Evolutionary conservation across 2,888 invertebrate genomes (phyloP), one percentile per base, ranked within the genome.

Genomic region (Drosophila mayaguana): DNA sequence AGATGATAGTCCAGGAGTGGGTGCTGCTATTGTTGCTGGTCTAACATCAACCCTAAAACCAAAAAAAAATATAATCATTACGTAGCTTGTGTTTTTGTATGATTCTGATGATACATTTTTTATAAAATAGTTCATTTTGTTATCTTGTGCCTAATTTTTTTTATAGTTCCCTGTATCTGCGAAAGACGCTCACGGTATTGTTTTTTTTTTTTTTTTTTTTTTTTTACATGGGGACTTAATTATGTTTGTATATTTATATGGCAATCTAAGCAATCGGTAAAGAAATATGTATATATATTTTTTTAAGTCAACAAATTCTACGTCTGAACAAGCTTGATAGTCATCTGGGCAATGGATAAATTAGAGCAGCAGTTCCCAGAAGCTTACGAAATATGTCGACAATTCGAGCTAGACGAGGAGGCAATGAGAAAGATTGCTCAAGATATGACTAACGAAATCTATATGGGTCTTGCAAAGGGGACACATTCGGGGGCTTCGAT

Each of bases 401-500:
- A 96, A 80, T 94, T 97, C 81, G 94, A 96, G 65, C 93, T 98
- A 72, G 94, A 95, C 70, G 95, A 97, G 90, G 96, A 96, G 67
- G 95, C 96, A 88, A 94, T 97, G 71, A 93, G 93, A 78, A 95
- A 96, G 92, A 95, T 97, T 69, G 96, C 96, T 95, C 93, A 93
- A 63, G 94, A 95, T 75, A 94, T 98, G 80, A 93, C 95, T 75
- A 94, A 95, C 40, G 96, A 97, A 90, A 94, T 98, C 69, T 93
- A 96, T 42, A 95, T 95, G 89, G 98, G 98, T 9, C 94, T 98
- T 43, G 94, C 94, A 16, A 96, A 95, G 90, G 95, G 95, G 34
- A 96, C 96, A 9, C 96, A 98, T 91, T 93, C 94, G 0, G 93
- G 94, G 18, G 94, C 98, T 3, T 95, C 95, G 75, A 96, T 98